Evolutionary conservation across 53 echinoderm and acorn worm species (phyloP).

Genomic region (Paracentrotus lividus): DNA sequence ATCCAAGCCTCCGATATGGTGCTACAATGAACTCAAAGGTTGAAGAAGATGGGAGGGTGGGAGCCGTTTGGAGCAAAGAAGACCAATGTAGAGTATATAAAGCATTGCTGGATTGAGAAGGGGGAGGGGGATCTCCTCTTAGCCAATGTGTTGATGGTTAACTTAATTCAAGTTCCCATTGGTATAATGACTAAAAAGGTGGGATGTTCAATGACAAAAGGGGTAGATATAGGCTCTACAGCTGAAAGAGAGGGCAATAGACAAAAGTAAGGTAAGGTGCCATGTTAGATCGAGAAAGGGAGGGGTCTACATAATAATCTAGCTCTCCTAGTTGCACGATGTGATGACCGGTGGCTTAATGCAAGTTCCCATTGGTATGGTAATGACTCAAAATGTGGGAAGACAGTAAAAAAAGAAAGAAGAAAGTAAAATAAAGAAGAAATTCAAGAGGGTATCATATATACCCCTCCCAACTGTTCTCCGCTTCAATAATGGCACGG

Average conservation of each 20-base stretch:
- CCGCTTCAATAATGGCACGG: neutral
- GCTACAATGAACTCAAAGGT: no score
- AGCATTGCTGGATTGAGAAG: no score
- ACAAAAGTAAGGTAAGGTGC: neutral
- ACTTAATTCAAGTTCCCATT: neutral
- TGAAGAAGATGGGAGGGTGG: no score
- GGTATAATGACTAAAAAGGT: slow-evolving; percentile 19
- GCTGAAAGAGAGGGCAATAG: neutral
- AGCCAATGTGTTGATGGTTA: neutral
- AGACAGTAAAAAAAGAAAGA: neutral
- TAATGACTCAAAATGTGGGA: neutral
- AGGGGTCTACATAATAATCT: no score
- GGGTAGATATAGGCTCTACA: no score
- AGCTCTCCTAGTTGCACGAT: neutral
- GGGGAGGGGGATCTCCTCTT: no score
- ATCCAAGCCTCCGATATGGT: no score
- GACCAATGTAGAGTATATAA: no score
- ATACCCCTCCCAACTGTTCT: no score
- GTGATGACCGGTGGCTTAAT: neutral
- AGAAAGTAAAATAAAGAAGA: neutral
- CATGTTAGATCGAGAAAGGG: neutral
- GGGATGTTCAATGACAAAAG: neutral
- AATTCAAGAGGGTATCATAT: neutral
- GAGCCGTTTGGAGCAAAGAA: no score
- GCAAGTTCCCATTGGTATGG: neutral